Base-by-base conservation (phyloP, 1,140 invertebrate species). In the Procambarus virginalis region DNA sequence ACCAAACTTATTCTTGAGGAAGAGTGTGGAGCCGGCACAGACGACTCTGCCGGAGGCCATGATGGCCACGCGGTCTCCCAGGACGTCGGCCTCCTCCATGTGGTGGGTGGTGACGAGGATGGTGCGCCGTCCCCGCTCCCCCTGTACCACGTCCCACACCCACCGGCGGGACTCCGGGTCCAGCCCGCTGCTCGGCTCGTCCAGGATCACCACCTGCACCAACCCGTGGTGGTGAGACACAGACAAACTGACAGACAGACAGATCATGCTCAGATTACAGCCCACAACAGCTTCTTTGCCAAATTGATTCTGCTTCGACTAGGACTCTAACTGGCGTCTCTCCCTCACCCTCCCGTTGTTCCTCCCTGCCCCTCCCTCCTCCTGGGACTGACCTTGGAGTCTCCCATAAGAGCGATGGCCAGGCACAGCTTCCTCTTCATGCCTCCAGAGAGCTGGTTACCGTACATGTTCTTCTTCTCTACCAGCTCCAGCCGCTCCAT, bases 41-140 rank as follows among this genome's bases (percentile, higher is more conserved):
- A 95, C 94, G 0, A 97, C 93, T 88, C 94, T 94, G 58, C 96
- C 96, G 87, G 95, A 94, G 10, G 95, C 94, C 49, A 96, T 96
- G 76, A 96, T 96, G 4, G 96, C 96, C 58, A 97, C 96, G 76
- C 96, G 93, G 92, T 96, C 96, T 3, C 96, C 96, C 2, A 96
- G 93, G 3, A 96, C 93, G 91, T 96, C 94, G 2, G 94, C 94
- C 92, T 95, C 94, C 82, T 95, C 94, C 94, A 95, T 94, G 90
- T 94, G 94, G 93, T 96, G 96, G 4, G 96, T 96, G 0, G 96
- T 96, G 79, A 96, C 93, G 68, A 97, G 95, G 75, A 96, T 95
- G 3, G 96, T 96, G 6, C 96, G 94, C 9, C 75, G 70, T 12
- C 86, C 84, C 48, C 90, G 84, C 80, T 92, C 91, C 3, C 78